These are phyloP conservation scores for Eclectus roratus DNA, from an alignment of 2,113 vertebrate genomes.

Conservation along the genomic window DNA sequence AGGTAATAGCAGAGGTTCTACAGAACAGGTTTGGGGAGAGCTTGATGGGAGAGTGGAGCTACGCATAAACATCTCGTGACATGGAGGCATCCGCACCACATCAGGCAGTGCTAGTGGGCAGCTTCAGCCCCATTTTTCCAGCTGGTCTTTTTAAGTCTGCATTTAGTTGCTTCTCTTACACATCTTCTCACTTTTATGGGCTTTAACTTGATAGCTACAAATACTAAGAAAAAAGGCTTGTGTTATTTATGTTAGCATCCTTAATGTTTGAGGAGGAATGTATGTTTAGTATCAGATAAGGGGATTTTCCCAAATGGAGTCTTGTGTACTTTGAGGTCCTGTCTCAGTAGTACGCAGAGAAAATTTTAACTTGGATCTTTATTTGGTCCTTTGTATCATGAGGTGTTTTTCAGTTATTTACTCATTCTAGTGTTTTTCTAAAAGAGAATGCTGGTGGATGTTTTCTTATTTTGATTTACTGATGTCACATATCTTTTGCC, in stretches of 20 bases:
- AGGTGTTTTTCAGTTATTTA: not conserved
- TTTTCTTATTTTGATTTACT: not conserved
- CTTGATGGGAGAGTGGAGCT: not conserved
- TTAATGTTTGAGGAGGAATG: not conserved
- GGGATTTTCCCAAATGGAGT: not conserved
- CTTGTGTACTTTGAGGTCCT: not conserved
- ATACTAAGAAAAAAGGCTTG: not conserved
- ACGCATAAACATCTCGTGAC: accelerated
- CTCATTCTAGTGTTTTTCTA: not conserved
- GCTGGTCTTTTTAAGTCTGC: not conserved
- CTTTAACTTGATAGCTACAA: not conserved
- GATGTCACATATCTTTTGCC: not conserved
- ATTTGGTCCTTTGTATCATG: not conserved
- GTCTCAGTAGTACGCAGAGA: not conserved
- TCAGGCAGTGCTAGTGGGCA: not conserved
- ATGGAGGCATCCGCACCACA: not conserved
- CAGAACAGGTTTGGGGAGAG: not conserved
- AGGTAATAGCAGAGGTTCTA: not conserved
- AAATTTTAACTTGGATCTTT: not conserved
- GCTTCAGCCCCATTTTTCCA: not conserved
- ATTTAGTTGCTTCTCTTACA: not conserved
- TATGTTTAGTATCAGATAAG: not conserved
- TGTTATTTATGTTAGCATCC: not conserved
- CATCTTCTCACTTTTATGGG: not conserved
- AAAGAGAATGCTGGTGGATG: not conserved